Evolutionary conservation across 2,113 vertebrate species (phyloP).

Genomic region (Thalassoma bifasciatum): DNA sequence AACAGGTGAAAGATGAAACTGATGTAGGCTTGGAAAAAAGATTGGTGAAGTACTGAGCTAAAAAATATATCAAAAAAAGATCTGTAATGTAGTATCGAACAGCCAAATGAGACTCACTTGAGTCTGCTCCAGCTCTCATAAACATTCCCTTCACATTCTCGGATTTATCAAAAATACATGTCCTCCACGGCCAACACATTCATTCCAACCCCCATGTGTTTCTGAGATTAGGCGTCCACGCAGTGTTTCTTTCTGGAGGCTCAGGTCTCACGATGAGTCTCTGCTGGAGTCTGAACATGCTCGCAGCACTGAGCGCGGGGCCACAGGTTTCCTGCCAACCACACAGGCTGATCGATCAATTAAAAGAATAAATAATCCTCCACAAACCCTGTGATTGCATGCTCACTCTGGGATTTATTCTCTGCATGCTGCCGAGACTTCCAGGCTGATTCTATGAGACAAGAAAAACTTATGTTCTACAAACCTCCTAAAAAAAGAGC

Average conservation of each 20-base stretch:
- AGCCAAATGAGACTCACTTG: background rate
- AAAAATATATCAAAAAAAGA: background rate
- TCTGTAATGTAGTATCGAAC: background rate
- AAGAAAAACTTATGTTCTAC: slow-evolving; percentile 27
- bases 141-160: background rate
- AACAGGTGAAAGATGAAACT: background rate
- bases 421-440: slow-evolving; percentile 27
- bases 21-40: background rate
- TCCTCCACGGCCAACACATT: background rate
- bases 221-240: background rate
- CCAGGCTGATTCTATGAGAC: slow-evolving; percentile 46
- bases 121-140: background rate
- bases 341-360: slow-evolving; percentile 57
- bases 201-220: background rate
- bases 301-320: slow-evolving; percentile 1
- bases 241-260: slow-evolving; percentile 11
- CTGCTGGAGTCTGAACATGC: slow-evolving; percentile 40
- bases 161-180: slow-evolving; percentile 8
- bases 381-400: slow-evolving; percentile 26
- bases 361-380: slow-evolving; percentile 63
- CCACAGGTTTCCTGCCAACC: slow-evolving; percentile 61
- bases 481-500: slow-evolving; percentile 43
- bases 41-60: background rate
- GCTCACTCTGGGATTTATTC: slow-evolving; percentile 56
- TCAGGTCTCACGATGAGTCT: slow-evolving; percentile 35